Base-by-base conservation (phyloP, 2,888 invertebrate species). In the Muscina levida region DNA sequence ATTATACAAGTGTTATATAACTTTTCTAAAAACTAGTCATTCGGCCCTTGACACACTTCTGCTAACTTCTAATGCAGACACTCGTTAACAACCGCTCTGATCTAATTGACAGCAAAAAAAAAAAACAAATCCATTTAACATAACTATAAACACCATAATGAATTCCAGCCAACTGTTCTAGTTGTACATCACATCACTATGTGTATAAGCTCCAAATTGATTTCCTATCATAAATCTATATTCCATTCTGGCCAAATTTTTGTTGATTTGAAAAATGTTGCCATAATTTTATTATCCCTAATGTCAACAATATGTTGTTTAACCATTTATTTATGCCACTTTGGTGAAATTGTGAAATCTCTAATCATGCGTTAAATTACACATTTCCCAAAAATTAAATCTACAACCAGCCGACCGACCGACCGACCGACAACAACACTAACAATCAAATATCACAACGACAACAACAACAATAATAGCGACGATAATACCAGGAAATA, bases 201-300 rank as follows among this genome's bases (percentile, higher is more conserved):
- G 10, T 13, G 22, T 51, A 1, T 51, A 51, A 22, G 15, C 5
- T 31, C 13, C 4, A 26, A 15, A 39, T 13, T 17, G 10, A 53
- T 46, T 56, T 17, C n/a, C 53, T 10, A 53, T 11, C 51, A 56
- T 26, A 26, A 26, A 15, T 56, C 10, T 26, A 1, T 2, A 56
- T 57, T 17, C 8, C 31, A 31, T 31, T 5, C 56, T 67, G 24
- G 44, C 72, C 39, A 57, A 65, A 72, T 72, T 53, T 17, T n/a
- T 42, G 22, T 8, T n/a, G n/a, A n/a, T n/a, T n/a, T n/a, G 3
- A 62, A 72, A 72, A 82, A 82, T 82, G 79, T 71, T 79, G 82
- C 79, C 82, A 82, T 79, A 82, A 82, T 82, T 82, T 79, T 82
- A 82, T 82, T 78, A 82, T 82, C 75, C 73, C 53, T 73, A 81